Evolutionary conservation across 2,888 invertebrate species (phyloP).

Genomic region (Fragum fragum): DNA sequence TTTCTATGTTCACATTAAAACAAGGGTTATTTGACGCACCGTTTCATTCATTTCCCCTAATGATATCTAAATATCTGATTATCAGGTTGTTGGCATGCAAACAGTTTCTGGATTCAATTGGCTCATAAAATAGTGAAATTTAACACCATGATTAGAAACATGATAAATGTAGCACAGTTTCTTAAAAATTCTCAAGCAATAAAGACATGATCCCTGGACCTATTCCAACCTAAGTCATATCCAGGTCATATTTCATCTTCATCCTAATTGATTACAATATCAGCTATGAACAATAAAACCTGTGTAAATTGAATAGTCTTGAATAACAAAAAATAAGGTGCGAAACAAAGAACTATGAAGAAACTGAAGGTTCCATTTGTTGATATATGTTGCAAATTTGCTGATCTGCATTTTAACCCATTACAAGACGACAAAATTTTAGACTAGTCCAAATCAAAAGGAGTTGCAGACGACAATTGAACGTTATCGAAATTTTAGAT

Average conservation of each 20-base stretch:
- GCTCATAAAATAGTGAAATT: slow-evolving; percentile 1
- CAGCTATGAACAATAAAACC: too few species aligned
- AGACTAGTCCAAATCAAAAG: too few species aligned
- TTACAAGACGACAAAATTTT: too few species aligned
- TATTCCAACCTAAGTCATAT: background rate
- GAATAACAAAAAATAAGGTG: too few species aligned
- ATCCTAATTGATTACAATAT: background rate
- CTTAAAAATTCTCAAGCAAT: background rate
- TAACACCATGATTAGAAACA: slow-evolving; percentile 3
- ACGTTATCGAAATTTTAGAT: too few species aligned
- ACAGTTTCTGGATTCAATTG: background rate
- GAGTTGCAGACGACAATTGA: too few species aligned
- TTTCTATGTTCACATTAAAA: too few species aligned
- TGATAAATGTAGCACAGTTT: slow-evolving; percentile 3
- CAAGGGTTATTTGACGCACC: background rate
- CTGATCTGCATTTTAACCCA: too few species aligned
- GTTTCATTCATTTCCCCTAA: background rate
- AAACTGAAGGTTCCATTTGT: too few species aligned
- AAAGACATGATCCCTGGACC: background rate
- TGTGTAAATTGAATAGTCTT: too few species aligned
- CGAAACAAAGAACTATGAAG: too few species aligned
- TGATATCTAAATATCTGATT: background rate
- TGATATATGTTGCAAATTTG: too few species aligned
- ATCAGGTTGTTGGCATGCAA: slow-evolving; percentile 3
- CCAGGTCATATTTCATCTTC: background rate